Conservation (phyloP, 2,888 invertebrate species). For the Enchytraeus crypticus region DNA sequence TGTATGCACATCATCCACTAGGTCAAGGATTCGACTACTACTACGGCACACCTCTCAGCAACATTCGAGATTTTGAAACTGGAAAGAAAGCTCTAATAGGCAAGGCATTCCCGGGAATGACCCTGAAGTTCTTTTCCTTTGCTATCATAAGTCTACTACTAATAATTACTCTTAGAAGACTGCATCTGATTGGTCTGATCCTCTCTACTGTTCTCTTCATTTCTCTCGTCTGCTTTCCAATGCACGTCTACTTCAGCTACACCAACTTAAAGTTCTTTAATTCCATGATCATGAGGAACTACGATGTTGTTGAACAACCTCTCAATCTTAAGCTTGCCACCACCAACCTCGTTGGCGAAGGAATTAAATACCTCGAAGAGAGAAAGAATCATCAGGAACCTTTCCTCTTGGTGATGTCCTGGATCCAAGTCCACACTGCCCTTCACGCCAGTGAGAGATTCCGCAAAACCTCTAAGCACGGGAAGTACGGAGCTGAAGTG, state of each 20-base stretch:
- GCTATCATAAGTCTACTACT: constrained; percentile 5
- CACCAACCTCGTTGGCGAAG: constrained; percentile 32
- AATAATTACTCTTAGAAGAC: background rate
- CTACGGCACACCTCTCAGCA: constrained; percentile 48
- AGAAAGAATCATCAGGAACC: constrained; percentile 31
- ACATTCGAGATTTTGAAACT: constrained; percentile 39
- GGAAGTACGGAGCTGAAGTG: constrained; percentile 52
- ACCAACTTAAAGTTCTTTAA: constrained; percentile 30
- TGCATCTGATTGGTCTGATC: background rate
- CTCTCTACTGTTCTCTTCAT: background rate
- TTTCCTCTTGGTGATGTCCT: constrained; percentile 50
- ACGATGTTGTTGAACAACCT: constrained; percentile 47
- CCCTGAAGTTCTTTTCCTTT: background rate
- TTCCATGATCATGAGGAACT: constrained; percentile 42
- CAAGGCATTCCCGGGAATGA: background rate
- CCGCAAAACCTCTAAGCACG: constrained; percentile 41
- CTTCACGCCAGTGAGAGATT: constrained; percentile 51
- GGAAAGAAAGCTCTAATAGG: constrained; percentile 8
- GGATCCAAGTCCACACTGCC: constrained; percentile 57
- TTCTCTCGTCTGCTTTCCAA: constrained; percentile 2
- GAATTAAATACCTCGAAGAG: constrained; percentile 32
- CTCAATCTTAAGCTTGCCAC: constrained; percentile 34
- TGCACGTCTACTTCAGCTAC: background rate
- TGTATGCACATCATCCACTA: constrained; percentile 44
- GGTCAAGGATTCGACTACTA: constrained; percentile 50